Conservation (phyloP, 2,797 vertebrate genomes). For the Aplochiton taeniatus region DNA sequence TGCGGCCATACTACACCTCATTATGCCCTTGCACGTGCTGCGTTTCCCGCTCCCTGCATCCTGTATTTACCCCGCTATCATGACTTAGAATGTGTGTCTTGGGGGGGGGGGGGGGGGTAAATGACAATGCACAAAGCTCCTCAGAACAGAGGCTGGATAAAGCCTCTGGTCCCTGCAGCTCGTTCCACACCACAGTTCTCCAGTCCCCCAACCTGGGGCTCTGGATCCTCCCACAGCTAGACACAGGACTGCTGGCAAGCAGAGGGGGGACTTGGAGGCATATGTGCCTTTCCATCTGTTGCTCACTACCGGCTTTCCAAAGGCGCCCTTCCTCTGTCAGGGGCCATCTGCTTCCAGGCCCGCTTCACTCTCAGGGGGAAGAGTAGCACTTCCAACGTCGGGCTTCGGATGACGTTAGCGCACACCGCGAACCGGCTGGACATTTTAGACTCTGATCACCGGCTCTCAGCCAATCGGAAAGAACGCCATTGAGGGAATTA, state of each 20-base stretch:
- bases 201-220: constrained; percentile 64
- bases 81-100: constrained; percentile 43
- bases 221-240: constrained; percentile 73
- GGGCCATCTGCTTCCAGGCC: constrained; percentile 80
- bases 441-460: constrained; percentile 33
- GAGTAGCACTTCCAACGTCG: constrained; percentile 68
- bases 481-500: constrained; percentile 2
- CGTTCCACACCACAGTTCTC: constrained; percentile 53
- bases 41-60: constrained; percentile 46
- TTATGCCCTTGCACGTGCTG: constrained; percentile 39
- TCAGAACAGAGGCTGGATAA: constrained; percentile 26
- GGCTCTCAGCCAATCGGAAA: constrained; percentile 15
- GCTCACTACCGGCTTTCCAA: constrained; percentile 74
- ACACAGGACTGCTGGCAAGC: constrained; percentile 80
- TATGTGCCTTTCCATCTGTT: constrained; percentile 80
- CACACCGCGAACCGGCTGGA: constrained; percentile 17
- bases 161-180: constrained; percentile 19
- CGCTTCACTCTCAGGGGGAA: constrained; percentile 76
- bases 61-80: constrained; percentile 44
- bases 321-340: constrained; percentile 74
- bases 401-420: constrained; percentile 64
- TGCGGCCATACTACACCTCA: constrained; percentile 37
- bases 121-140: constrained; percentile 37
- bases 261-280: constrained; percentile 73
- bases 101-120: constrained; percentile 24